phyloP scores from a whole-genome alignment of 1,140 invertebrate genomes.

The Steinernema feltiae region DNA sequence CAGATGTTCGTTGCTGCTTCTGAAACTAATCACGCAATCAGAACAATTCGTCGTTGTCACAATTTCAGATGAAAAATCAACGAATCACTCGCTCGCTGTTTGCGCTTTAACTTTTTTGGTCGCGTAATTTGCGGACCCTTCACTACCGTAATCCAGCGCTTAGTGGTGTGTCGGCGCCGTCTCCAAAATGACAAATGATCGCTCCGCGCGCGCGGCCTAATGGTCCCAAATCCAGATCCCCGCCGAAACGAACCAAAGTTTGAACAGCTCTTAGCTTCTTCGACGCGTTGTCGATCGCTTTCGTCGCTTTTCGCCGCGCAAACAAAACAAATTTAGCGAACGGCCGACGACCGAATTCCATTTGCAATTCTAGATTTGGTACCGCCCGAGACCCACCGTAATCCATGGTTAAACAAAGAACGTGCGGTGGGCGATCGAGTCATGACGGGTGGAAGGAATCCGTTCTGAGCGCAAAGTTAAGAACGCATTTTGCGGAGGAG shows the following conservation, averaged over 20 bases:
- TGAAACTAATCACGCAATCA: constrained; percentile 6
- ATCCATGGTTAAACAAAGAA: constrained; percentile 3
- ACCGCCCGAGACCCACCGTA: background rate
- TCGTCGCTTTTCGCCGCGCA: constrained; percentile 1
- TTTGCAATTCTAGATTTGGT: constrained; percentile 13
- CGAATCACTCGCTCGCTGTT: background rate
- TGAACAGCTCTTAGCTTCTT: constrained; percentile 9
- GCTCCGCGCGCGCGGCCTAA: background rate
- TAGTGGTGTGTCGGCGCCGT: background rate
- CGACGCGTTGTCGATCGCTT: constrained; percentile 4
- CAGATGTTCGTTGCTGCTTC: background rate
- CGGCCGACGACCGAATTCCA: background rate
- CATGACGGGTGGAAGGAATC: background rate
- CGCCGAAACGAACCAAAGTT: background rate
- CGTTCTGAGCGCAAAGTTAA: too few species aligned
- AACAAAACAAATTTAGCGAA: constrained; percentile 14
- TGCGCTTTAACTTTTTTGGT: constrained; percentile 4
- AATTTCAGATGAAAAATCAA: background rate
- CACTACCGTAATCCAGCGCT: background rate
- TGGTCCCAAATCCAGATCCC: constrained; percentile 13
- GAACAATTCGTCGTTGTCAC: background rate
- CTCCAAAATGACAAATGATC: constrained; percentile 5
- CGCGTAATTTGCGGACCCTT: background rate
- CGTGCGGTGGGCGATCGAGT: background rate
- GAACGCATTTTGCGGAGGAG: background rate